These are phyloP conservation scores for Sus cebifrons DNA, from an alignment of 2,797 vertebrate species.

Conservation along the genomic window DNA sequence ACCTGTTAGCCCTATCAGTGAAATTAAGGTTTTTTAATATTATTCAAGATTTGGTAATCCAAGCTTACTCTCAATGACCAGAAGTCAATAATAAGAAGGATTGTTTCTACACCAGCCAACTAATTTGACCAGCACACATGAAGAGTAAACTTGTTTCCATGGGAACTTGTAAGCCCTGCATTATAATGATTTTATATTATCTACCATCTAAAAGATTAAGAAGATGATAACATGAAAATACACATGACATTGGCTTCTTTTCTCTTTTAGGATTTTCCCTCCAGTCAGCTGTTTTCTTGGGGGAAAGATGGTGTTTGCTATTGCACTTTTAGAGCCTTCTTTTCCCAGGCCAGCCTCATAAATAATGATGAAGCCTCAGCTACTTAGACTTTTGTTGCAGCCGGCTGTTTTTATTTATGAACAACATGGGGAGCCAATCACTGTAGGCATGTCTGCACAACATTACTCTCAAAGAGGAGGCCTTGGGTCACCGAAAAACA, in stretches of 20 bases:
- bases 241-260: rapidly evolving
- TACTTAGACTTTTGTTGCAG: slow-evolving; percentile 68
- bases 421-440: neutral
- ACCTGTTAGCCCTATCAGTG: neutral
- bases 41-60: slow-evolving; percentile 12
- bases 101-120: slow-evolving; percentile 7
- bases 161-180: slow-evolving; percentile 28
- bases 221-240: neutral
- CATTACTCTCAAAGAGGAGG: neutral
- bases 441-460: neutral
- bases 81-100: neutral
- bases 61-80: slow-evolving; percentile 21
- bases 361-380: slow-evolving; percentile 58
- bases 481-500: neutral
- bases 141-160: neutral
- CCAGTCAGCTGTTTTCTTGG: slow-evolving; percentile 47
- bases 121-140: neutral
- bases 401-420: slow-evolving; percentile 77
- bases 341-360: slow-evolving; percentile 51
- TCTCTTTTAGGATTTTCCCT: neutral
- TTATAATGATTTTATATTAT: slow-evolving; percentile 25
- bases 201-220: neutral
- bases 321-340: slow-evolving; percentile 29
- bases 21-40: neutral
- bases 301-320: slow-evolving; percentile 54